Evolutionary conservation across 2,888 invertebrate species (phyloP), one percentile per base, ranked within the genome.

Genomic region (Metacarcinus magister): DNA sequence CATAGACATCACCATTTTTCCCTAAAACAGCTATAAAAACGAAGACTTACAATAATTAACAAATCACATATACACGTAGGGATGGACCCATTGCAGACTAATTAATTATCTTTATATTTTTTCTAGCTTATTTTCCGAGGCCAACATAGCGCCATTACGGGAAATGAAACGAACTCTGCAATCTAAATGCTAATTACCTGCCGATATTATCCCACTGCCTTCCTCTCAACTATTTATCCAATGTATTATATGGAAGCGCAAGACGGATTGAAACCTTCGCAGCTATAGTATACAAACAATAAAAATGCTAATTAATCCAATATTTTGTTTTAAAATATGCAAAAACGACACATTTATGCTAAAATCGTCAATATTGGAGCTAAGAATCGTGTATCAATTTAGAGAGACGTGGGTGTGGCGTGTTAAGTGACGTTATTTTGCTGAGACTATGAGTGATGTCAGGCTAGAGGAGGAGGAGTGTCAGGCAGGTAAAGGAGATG

Each of bases 181-280:
- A 94, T 94, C 94, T 94, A 94, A 94, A 94, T 94, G 94, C 94
- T 94, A 94, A 94, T 94, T 94, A 89, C 90, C 94, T 94, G 94
- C 94, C 94, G 90, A 94, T 94, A 94, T 94, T 60, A 46, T 94
- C 90, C 82, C 90, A 60, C 94, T n/a, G 94, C 82, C 92, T 92
- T 92, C 82, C 67, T 91, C 67, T 82, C 48, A 82, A 87, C 67
- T 92, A 92, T 92, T 95, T 95, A 95, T 92, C 60, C 90, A 32
- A 28, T 13, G 48, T 48, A 48, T 92, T 82, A 95, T 67, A 48
- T 32, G n/a, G 82, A 89, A 19, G 32, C 28, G 28, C 92, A 95
- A 95, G 95, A 95, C 92, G 95, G 82, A 95, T 95, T 60, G 5
- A 23, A 43, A 39, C 67, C 43, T 75, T 28, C 75, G n/a, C n/a